Percentiles rank a stretch among this genome's conserved stretches.
These are phyloP conservation scores for Aphaenogaster rudis DNA, from an alignment of 1,140 invertebrate species.

Conservation along the genomic window DNA sequence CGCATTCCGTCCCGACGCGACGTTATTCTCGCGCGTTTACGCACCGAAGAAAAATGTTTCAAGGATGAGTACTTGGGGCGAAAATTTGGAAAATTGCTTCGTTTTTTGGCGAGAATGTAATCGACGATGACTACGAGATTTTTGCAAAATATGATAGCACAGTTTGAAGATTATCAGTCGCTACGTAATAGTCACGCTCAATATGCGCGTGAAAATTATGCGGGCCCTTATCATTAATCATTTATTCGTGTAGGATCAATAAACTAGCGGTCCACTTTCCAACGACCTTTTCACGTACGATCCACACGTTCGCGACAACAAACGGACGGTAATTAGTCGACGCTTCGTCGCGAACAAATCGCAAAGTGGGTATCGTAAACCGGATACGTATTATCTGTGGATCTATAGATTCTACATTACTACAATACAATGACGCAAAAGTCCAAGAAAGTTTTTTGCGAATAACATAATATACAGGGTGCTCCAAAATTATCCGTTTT, in stretches of 20 bases:
- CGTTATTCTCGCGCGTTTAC: constrained; percentile 15
- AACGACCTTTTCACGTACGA: constrained; percentile 39
- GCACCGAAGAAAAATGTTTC: not conserved
- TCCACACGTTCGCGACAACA: constrained; percentile 35
- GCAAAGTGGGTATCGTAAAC: constrained; percentile 22
- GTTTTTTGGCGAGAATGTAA: not conserved
- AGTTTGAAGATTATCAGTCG: too few relatives aligned
- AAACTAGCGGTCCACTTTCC: constrained; percentile 36
- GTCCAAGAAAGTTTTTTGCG: not conserved
- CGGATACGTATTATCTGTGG: constrained; percentile 25
- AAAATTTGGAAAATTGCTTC: not conserved
- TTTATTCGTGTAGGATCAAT: constrained; percentile 29
- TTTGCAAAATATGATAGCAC: not conserved
- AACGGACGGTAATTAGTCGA: constrained; percentile 53
- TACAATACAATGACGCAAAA: not conserved
- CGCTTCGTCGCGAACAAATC: constrained; percentile 29
- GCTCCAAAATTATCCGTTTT: too few relatives aligned
- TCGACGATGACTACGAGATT: not conserved
- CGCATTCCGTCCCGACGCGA: constrained; percentile 31
- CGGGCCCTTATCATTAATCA: constrained; percentile 35
- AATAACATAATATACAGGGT: not conserved
- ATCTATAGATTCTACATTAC: not conserved
- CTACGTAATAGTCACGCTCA: not conserved
- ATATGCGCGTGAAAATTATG: not conserved
- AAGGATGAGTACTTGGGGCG: not conserved